Percentiles rank a stretch among this genome's conserved stretches.
Conservation (phyloP, 2,888 invertebrate genomes). For the Autographa pulchrina region DNA sequence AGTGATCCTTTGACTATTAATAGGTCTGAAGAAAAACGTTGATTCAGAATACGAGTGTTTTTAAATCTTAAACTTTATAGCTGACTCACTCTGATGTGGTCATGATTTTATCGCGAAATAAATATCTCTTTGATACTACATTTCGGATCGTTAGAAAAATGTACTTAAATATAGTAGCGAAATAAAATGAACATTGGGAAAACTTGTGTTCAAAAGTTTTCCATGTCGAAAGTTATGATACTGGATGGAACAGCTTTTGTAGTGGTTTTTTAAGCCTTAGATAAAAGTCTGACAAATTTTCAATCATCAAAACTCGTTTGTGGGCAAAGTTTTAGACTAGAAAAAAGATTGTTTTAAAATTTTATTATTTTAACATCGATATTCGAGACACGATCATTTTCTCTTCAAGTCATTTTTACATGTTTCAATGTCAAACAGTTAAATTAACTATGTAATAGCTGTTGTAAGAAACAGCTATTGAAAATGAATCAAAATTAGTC, state of each 20-base stretch:
- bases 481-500: neutral
- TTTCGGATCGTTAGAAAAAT: constrained; percentile 23
- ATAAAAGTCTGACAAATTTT: constrained; percentile 30
- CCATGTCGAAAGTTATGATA: constrained; percentile 16
- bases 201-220: constrained; percentile 21
- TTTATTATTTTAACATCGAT: neutral
- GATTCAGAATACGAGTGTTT: constrained; percentile 45
- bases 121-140: constrained; percentile 51
- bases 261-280: constrained; percentile 33
- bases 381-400: neutral
- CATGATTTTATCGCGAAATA: constrained; percentile 61
- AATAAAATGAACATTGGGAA: constrained; percentile 27
- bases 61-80: constrained; percentile 66
- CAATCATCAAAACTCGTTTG: constrained; percentile 34
- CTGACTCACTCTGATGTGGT: constrained; percentile 60
- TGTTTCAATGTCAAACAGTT: neutral
- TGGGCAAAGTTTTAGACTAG: neutral
- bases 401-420: neutral
- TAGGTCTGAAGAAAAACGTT: constrained; percentile 22
- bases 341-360: neutral
- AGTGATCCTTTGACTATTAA: constrained; percentile 56
- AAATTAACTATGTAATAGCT: neutral
- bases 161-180: constrained; percentile 23
- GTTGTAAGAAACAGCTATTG: neutral
- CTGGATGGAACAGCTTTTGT: constrained; percentile 29